These are phyloP conservation scores for Anodontia alba DNA, from an alignment of 2,888 invertebrate species.

Conservation along the genomic window DNA sequence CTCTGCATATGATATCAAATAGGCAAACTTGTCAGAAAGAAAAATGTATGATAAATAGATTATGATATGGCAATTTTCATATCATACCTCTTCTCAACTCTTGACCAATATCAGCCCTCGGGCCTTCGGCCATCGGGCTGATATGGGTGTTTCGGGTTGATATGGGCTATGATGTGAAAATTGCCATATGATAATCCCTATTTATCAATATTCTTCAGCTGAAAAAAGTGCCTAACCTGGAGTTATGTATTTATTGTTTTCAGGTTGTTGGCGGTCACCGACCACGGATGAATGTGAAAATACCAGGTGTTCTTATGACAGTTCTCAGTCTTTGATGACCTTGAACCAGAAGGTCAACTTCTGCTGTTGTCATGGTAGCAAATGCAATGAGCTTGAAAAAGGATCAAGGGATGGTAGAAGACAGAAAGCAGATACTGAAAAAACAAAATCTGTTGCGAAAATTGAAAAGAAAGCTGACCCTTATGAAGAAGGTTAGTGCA, in stretches of 20 bases:
- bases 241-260: background rate
- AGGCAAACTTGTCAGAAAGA: no score
- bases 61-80: no score
- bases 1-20: no score
- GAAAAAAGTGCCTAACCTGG: no score
- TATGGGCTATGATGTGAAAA: no score
- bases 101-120: no score
- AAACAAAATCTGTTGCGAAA: background rate
- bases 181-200: no score
- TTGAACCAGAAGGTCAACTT: slow-evolving; percentile 32
- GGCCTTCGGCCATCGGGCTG: no score
- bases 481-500: background rate
- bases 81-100: no score
- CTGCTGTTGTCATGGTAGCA: slow-evolving; percentile 60
- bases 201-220: no score
- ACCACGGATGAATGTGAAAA: background rate
- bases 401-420: background rate
- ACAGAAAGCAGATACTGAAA: background rate
- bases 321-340: background rate
- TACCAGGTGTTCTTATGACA: background rate
- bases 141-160: no score
- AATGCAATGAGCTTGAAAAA: slow-evolving; percentile 43
- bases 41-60: no score
- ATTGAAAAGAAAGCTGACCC: background rate
- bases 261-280: background rate